A percentile compares a stretch with the other conserved stretches of the same genome.
These are phyloP conservation scores for Euplexia lucipara DNA, from an alignment of 2,888 invertebrate genomes.

Conservation along the genomic window DNA sequence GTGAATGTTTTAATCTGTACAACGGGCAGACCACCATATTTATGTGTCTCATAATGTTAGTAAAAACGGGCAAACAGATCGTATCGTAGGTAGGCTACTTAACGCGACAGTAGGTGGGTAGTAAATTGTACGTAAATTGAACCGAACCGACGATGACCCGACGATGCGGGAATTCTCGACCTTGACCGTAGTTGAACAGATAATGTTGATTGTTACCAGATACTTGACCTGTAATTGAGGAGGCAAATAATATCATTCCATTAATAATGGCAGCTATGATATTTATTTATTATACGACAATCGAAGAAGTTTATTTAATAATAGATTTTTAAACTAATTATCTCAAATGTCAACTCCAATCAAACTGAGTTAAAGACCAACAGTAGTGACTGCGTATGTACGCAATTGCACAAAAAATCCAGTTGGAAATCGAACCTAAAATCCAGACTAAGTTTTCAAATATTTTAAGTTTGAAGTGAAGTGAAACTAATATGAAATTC, in stretches of 20 bases:
- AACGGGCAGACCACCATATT: no score
- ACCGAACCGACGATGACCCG: conserved; percentile 58
- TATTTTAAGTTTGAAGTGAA: neutral
- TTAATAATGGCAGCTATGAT: conserved; percentile 16
- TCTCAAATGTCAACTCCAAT: neutral
- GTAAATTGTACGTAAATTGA: conserved; percentile 74
- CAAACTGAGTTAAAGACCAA: neutral
- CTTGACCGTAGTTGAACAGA: conserved; percentile 62
- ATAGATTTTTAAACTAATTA: no score
- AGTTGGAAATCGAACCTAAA: no score
- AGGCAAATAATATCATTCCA: conserved; percentile 33
- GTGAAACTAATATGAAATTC: neutral
- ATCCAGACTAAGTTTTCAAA: neutral
- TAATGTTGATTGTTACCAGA: conserved; percentile 55
- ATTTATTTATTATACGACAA: conserved; percentile 12
- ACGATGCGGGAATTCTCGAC: conserved; percentile 58
- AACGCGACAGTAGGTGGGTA: conserved; percentile 67
- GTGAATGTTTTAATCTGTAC: no score
- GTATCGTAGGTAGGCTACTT: conserved; percentile 56
- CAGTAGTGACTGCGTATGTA: neutral
- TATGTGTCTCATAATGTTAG: no score
- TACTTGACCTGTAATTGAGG: conserved; percentile 60
- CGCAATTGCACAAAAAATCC: neutral
- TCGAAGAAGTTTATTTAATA: no score
- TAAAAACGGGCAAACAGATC: conserved; percentile 10